Base-by-base conservation (phyloP, 1,140 invertebrate genomes). In the Coelopa frigida region DNA sequence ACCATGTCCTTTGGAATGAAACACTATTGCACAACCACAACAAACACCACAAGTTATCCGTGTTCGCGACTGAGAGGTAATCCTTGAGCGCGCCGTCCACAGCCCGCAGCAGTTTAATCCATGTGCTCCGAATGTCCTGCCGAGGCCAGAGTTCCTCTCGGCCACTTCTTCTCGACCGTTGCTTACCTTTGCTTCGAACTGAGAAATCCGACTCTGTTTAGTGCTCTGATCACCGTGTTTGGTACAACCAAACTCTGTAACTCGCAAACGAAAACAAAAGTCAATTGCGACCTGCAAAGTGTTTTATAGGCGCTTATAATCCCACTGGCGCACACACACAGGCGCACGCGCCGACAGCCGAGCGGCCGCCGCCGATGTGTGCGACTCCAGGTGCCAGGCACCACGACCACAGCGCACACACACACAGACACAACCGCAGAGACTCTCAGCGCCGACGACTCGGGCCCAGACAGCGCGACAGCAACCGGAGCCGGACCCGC, bases 261-360 rank as follows among this genome's bases (percentile, higher is more conserved):
- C 57, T 61, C 51, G 60, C 55, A 59, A 67, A 61, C 58, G 58
- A 60, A 60, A 60, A 59, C 57, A 59, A 60, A 60, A 60, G 57
- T 60, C 58, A 57, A 56, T 57, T 57, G 55, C 55, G 51, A 59
- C 49, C 48, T 42, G 55, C 58, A 59, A 59, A 59, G 49, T 59
- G 53, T 59, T 60, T 60, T 60, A 60, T 60, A 60, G 58, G 47
- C 55, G 44, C 33, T 51, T 47, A 51, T 42, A 51, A 31, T 44
- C 22, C 39, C 36, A 46, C 44, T 21, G 22, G 37, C 48, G 46
- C 40, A 48, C 32, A 46, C 29, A 35, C 27, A 23, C 53, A 50
- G 51, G 47, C 50, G 50, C 55, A n/a, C n/a, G n/a, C n/a, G n/a
- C n/a, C n/a, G n/a, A n/a, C n/a, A n/a, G n/a, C n/a, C n/a, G n/a